Evolutionary conservation across 2,888 invertebrate genomes (phyloP), one percentile per base, ranked within the genome.

Genomic region (Blera fallax): DNA sequence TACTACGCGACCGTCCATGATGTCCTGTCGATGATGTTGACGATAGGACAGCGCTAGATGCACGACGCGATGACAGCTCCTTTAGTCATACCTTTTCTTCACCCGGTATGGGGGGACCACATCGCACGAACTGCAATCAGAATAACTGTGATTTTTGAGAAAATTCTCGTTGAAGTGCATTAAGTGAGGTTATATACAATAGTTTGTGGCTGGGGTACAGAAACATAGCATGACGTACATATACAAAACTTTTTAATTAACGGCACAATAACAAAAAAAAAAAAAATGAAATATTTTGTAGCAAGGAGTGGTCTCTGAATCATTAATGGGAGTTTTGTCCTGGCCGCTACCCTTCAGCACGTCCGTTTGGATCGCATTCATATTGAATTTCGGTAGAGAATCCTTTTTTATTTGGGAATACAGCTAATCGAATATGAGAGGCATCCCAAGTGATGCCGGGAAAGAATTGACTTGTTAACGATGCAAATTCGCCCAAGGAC

Each of bases 81-180:
- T 94, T 94, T 93, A 95, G 95, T 96, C 96, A 96, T 94, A 96
- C 96, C 93, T 96, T 96, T 91, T 96, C 96, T 93, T 96, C 96
- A 89, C 94, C 95, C 88, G 94, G 94, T 90, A 94, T 89, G 93
- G 94, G 91, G 93, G 95, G 92, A 94, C 95, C 91, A 93, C 95
- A 95, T 90, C 96, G 95, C 90, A 96, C 96, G 93, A 96, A 96
- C 96, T 96, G 95, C 91, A 95, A 92, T 90, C 91, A 91, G 88
- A 91, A 91, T 90, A 91, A 91, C 91, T 91, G 90, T 89, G 88
- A 90, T 90, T 90, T 84, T 90, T 92, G 89, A 89, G 90, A 91
- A 87, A 77, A 88, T 79, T 77, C 72, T 50, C 29, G 7, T 54
- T 29, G 48, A 60, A 43, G 70, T 7, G 2, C 2, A 16, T 29